These are phyloP conservation scores for Poeciliopsis prolifica DNA, from an alignment of 2,113 vertebrate genomes.

Conservation along the genomic window DNA sequence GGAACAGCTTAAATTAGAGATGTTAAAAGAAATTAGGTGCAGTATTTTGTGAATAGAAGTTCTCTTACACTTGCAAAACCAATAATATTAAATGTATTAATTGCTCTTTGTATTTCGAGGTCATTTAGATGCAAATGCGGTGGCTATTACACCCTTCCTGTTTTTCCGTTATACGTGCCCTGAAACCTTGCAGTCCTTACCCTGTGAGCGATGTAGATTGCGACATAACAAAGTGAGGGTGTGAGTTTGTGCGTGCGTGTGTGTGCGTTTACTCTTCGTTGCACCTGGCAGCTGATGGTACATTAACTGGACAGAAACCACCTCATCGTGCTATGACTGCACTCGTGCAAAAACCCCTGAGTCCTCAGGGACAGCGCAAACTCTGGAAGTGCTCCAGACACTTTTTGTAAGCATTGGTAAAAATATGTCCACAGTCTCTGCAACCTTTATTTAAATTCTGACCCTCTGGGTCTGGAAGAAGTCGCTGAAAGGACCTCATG, in stretches of 20 bases:
- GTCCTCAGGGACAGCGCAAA: slow-evolving; percentile 66
- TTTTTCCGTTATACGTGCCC: slow-evolving; percentile 33
- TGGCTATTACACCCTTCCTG: slow-evolving; percentile 38
- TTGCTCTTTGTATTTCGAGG: background rate
- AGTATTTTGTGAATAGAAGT: background rate
- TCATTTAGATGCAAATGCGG: slow-evolving; percentile 16
- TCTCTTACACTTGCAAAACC: background rate
- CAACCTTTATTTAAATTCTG: background rate
- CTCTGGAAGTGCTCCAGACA: slow-evolving; percentile 56
- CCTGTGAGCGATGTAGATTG: slow-evolving; percentile 21
- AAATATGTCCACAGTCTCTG: background rate
- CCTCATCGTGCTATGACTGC: slow-evolving; percentile 73
- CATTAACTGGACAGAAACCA: slow-evolving; percentile 68
- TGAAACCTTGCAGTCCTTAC: slow-evolving; percentile 40
- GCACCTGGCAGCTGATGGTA: slow-evolving; percentile 74
- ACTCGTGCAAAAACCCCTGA: slow-evolving; percentile 56
- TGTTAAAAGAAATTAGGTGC: background rate
- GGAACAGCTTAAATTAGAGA: background rate
- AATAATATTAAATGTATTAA: background rate
- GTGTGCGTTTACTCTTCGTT: slow-evolving; percentile 15
- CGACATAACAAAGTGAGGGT: slow-evolving; percentile 9
- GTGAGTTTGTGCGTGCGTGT: slow-evolving; percentile 1
- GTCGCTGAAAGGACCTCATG: background rate
- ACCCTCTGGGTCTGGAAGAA: slow-evolving; percentile 2
- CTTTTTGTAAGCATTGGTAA: background rate